Percentiles rank a stretch among this genome's conserved stretches.
These are phyloP conservation scores for Cairina moschata DNA, from an alignment of 2,113 vertebrate genomes.

Conservation along the genomic window DNA sequence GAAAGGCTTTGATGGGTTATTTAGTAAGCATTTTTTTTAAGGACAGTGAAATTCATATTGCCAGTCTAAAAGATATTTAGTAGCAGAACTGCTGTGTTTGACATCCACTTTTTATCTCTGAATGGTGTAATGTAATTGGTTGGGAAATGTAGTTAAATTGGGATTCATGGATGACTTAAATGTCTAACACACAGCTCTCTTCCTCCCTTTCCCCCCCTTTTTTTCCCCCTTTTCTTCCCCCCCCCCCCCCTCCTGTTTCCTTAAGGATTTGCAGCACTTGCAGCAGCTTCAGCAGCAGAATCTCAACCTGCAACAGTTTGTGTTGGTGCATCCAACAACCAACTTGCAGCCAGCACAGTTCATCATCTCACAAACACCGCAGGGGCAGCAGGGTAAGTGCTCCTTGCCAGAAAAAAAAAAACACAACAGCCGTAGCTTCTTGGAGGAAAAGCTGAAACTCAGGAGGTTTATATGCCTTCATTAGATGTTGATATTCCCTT, in stretches of 20 bases:
- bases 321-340: constrained; percentile 95
- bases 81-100: not conserved
- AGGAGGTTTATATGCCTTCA: not conserved
- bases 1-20: not conserved
- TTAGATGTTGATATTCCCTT: not conserved
- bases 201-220: not conserved
- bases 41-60: not conserved
- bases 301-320: constrained; percentile 96
- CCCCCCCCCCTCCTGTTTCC: not conserved
- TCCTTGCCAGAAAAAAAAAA: not conserved
- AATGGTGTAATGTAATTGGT: not conserved
- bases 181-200: constrained; percentile 58
- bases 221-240: fast-evolving
- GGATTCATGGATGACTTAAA: not conserved
- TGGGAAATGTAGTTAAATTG: not conserved
- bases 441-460: not conserved
- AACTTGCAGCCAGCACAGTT: constrained; percentile 94
- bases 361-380: constrained; percentile 97
- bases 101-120: not conserved
- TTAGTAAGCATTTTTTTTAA: not conserved
- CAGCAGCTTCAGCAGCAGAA: constrained; percentile 96
- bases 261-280: constrained; percentile 84
- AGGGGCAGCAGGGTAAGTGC: constrained; percentile 92
- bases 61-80: not conserved
- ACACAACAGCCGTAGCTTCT: not conserved